Base-by-base conservation (phyloP, 2,888 invertebrate genomes). In the Philaethria dido region DNA sequence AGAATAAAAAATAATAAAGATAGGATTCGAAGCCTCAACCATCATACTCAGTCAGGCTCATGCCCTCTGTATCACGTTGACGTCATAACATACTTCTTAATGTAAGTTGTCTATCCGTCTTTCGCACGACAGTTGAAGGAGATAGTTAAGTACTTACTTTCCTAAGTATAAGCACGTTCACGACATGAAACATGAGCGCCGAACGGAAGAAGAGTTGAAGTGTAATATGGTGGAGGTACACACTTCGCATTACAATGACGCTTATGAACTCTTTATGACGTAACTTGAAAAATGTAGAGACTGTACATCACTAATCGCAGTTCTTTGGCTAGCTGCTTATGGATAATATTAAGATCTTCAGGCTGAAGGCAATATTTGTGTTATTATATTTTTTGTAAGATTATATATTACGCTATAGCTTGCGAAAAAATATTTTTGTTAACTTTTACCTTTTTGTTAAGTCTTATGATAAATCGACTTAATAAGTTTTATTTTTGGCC, bases 111-210 rank as follows among this genome's bases (percentile, higher is more conserved):
- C 57, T 57, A 42, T 25, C 42, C 25, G 14, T 62, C 25, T 22
- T 25, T 62, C 25, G 16, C 16, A 22, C 20, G 45, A 50, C 39
- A n/a, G 39, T 13, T 45, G 55, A 64, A 33, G 63, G 44, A 39
- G 36, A 48, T 33, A 66, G 57, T 68, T 61, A 48, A 70, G 64
- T 47, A 68, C 65, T 70, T 68, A 68, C 63, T 63, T 68, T 63
- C 62, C 48, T 25, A 76, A 79, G 73, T 74, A 75, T 72, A 74
- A 75, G 77, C 77, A 79, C 72, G 77, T 68, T 59, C 62, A 59
- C 74, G 63, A 69, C 75, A 75, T 75, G 73, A 77, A 81, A 77
- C 75, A 76, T 70, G 72, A 73, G 64, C 64, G 66, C 47, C 62
- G 66, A 72, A 71, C 72, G 69, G 66, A 70, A 71, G 71, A 69